These are phyloP conservation scores for Drosophila aldrichi DNA, from an alignment of 2,888 invertebrate species.

Conservation along the genomic window DNA sequence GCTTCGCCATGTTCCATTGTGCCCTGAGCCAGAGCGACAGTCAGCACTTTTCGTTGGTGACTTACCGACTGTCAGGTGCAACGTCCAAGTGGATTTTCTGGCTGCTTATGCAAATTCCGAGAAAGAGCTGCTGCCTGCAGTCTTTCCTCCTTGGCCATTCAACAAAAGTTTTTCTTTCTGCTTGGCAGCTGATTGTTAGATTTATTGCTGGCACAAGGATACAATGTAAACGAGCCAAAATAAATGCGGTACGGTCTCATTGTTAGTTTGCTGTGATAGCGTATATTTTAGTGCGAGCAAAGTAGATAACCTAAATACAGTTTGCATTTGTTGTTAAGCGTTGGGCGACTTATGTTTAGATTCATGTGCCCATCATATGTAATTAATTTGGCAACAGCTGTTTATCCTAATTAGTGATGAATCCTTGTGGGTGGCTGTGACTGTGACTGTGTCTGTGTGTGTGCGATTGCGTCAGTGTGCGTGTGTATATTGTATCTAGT, in stretches of 20 bases:
- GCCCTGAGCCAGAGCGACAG: conserved; percentile 27
- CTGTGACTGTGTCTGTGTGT: not conserved
- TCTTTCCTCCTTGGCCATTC: conserved; percentile 35
- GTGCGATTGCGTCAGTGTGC: not conserved
- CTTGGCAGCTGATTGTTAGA: conserved; percentile 42
- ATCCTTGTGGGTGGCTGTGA: conserved; percentile 34
- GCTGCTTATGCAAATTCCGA: conserved; percentile 64
- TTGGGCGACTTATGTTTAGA: conserved; percentile 37
- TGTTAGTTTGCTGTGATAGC: conserved; percentile 5
- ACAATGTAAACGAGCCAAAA: conserved; percentile 21
- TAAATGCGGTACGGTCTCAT: conserved; percentile 14
- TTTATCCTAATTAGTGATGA: conserved; percentile 75
- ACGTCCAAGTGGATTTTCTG: conserved; percentile 45
- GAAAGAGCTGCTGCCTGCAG: conserved; percentile 29
- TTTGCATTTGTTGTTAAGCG: conserved; percentile 26
- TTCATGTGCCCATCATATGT: conserved; percentile 73
- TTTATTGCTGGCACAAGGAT: conserved; percentile 42
- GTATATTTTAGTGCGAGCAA: not conserved
- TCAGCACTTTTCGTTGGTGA: conserved; percentile 32
- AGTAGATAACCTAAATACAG: conserved; percentile 15
- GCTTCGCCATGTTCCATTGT: conserved; percentile 6
- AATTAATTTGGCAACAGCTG: conserved; percentile 81
- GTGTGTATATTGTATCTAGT: not conserved
- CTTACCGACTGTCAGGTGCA: conserved; percentile 37
- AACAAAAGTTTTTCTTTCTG: conserved; percentile 34